Conservation (phyloP, 2,797 vertebrate species). For the Balearica regulorum region DNA sequence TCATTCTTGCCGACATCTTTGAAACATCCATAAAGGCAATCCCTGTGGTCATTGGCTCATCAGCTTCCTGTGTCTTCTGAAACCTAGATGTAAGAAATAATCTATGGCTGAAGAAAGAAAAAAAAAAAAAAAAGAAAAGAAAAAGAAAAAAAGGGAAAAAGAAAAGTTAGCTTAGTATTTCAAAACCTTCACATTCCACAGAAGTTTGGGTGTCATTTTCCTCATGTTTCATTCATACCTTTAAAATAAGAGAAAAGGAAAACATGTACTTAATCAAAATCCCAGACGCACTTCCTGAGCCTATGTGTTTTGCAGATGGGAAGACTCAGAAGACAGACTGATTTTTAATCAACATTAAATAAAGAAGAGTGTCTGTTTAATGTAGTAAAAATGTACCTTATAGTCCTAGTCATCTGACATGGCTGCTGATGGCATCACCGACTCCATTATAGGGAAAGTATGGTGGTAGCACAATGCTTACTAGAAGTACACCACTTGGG, state of each 20-base stretch:
- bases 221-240: conserved; percentile 43
- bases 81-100: neutral
- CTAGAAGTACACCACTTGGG: neutral
- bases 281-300: neutral
- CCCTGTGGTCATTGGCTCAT: neutral
- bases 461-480: neutral
- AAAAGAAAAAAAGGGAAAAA: too few relatives aligned
- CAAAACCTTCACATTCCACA: neutral
- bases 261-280: conserved; percentile 33
- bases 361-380: conserved; percentile 37
- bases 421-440: neutral
- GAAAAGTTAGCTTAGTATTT: neutral
- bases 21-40: neutral
- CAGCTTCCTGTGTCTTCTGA: neutral
- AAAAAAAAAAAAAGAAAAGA: too few relatives aligned
- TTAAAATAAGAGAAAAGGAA: conserved; percentile 31
- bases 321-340: conserved; percentile 5
- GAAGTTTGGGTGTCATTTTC: conserved; percentile 22
- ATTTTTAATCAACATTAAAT: neutral
- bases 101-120: neutral
- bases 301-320: conserved; percentile 47
- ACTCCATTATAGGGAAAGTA: neutral
- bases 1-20: neutral
- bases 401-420: neutral
- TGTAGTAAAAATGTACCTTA: neutral